These are phyloP conservation scores for Scaptodrosophila lebanonensis DNA, from an alignment of 1,140 invertebrate species.

Conservation along the genomic window DNA sequence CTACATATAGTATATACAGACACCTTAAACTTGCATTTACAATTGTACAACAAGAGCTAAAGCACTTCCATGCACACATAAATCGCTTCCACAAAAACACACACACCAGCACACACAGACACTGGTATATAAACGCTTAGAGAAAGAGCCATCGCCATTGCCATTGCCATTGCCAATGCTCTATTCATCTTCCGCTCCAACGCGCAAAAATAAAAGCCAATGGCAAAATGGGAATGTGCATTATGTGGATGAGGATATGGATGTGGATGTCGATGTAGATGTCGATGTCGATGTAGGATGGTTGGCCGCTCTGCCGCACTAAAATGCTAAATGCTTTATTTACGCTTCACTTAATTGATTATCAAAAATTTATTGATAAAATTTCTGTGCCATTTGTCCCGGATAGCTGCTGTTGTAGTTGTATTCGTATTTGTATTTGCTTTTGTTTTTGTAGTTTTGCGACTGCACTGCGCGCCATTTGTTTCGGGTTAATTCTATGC, in stretches of 20 bases:
- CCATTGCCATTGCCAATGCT: conserved; percentile 1
- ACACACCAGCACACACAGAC: neutral
- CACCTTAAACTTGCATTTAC: no score
- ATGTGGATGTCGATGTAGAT: no score
- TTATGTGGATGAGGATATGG: no score
- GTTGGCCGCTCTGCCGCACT: conserved; percentile 2
- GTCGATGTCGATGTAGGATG: no score
- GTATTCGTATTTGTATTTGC: no score
- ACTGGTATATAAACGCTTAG: neutral
- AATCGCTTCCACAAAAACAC: conserved; percentile 23
- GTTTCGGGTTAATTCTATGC: conserved; percentile 4
- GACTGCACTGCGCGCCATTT: conserved; percentile 17
- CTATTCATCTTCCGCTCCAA: conserved; percentile 40
- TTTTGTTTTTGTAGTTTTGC: no score
- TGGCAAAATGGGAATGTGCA: conserved; percentile 20
- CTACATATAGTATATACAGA: no score
- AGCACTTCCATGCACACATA: no score
- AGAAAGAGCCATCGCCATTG: neutral
- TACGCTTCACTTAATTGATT: conserved; percentile 59
- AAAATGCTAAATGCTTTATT: conserved; percentile 31
- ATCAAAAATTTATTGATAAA: conserved; percentile 55
- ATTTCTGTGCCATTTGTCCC: conserved; percentile 30
- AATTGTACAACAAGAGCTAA: no score
- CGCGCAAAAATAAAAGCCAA: conserved; percentile 46
- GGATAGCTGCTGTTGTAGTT: conserved; percentile 3